Percentiles rank a stretch among this genome's conserved stretches.
Evolutionary conservation across 1,140 invertebrate genomes (phyloP).

Genomic region (Drosophila hydei): DNA sequence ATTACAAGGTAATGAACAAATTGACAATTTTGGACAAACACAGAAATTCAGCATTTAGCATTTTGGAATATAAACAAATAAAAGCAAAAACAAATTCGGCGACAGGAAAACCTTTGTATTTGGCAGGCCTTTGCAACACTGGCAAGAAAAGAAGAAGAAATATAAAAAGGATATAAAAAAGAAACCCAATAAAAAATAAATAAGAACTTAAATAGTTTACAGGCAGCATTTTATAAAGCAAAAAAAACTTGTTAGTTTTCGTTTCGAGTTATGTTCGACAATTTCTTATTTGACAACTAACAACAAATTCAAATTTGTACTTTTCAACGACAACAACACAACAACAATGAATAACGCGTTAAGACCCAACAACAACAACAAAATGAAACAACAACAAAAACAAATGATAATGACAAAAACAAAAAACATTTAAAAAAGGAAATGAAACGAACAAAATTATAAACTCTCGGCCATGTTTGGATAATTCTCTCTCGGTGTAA

Average conservation of each 20-base stretch:
- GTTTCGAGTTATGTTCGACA: conserved; percentile 38
- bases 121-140: conserved; percentile 36
- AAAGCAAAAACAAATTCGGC: conserved; percentile 10
- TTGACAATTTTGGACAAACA: conserved; percentile 62
- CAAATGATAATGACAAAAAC: conserved; percentile 54
- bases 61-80: conserved; percentile 52
- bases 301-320: conserved; percentile 67
- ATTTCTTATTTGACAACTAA: conserved; percentile 38
- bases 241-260: conserved; percentile 37
- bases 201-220: conserved; percentile 70
- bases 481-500: conserved; percentile 84
- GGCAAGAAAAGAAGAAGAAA: conserved; percentile 31
- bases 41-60: conserved; percentile 70
- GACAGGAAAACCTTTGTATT: conserved; percentile 23
- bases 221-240: conserved; percentile 77
- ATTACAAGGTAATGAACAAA: conserved; percentile 51
- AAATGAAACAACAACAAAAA: conserved; percentile 28
- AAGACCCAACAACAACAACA: conserved; percentile 58
- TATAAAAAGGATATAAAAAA: conserved; percentile 27
- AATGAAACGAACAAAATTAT: conserved; percentile 72
- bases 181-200: conserved; percentile 25
- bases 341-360: conserved; percentile 57
- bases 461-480: conserved; percentile 84
- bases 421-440: conserved; percentile 59
- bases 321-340: conserved; percentile 59